A percentile compares a stretch with the other conserved stretches of the same genome.
Evolutionary conservation across 2,797 vertebrate genomes (phyloP).

Genomic region (Zalophus californianus): DNA sequence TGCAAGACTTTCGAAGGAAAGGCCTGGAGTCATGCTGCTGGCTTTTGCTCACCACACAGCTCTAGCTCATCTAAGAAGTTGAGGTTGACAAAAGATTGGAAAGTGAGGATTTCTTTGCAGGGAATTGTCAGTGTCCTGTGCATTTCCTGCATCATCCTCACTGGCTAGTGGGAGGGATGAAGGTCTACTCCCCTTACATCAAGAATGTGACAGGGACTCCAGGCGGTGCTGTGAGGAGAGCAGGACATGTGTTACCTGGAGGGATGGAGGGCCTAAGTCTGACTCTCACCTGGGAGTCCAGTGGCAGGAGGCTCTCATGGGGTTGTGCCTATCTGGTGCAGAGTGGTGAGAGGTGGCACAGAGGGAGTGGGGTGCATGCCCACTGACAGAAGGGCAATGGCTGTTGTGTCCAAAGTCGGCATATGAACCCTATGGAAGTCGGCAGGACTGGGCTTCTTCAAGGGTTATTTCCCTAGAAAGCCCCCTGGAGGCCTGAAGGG

Average conservation of each 20-base stretch:
- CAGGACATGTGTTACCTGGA: not conserved
- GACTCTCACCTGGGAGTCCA: not conserved
- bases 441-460: not conserved
- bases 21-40: not conserved
- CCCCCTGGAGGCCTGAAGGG: not conserved
- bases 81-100: not conserved
- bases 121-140: not conserved
- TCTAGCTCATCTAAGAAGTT: not conserved
- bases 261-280: not conserved
- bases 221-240: not conserved
- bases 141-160: not conserved
- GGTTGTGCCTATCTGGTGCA: not conserved
- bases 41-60: not conserved
- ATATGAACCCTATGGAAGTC: not conserved
- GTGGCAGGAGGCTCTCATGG: not conserved
- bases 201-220: not conserved
- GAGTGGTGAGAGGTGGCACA: not conserved
- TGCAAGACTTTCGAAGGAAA: not conserved
- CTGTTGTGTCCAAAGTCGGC: not conserved
- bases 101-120: not conserved
- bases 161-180: not conserved
- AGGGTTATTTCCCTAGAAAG: not conserved
- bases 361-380: too few relatives aligned
- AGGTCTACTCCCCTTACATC: not conserved
- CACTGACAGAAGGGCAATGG: not conserved